These are phyloP conservation scores for Punctoribates punctum DNA, from an alignment of 2,888 invertebrate genomes.

Conservation along the genomic window DNA sequence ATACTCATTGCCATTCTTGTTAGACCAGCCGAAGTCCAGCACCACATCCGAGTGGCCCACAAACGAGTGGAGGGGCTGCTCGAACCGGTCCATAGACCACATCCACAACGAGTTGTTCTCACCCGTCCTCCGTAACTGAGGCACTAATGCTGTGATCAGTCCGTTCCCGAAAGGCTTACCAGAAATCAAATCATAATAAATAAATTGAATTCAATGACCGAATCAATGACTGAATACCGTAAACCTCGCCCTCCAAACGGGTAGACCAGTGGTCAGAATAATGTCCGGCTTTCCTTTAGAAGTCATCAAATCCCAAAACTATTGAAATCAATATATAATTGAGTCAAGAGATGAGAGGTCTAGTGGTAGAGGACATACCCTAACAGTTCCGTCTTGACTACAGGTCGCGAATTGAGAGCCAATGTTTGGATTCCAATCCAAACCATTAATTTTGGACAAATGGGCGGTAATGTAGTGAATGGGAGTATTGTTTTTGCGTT, in stretches of 20 bases:
- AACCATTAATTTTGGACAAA: slow-evolving; percentile 79
- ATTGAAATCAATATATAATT: background rate
- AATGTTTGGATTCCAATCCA: slow-evolving; percentile 74
- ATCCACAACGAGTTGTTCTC: slow-evolving; percentile 72
- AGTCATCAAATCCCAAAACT: slow-evolving; percentile 76
- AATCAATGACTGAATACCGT: slow-evolving; percentile 57
- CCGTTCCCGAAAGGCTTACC: slow-evolving; percentile 79
- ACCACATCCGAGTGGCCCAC: slow-evolving; percentile 93
- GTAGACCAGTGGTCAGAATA: slow-evolving; percentile 71
- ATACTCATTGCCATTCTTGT: slow-evolving; percentile 62
- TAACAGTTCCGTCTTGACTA: slow-evolving; percentile 91
- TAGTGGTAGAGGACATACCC: background rate
- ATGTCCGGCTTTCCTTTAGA: slow-evolving; percentile 79
- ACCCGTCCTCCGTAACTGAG: slow-evolving; percentile 74
- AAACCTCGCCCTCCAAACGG: slow-evolving; percentile 83
- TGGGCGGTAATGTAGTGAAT: slow-evolving; percentile 92
- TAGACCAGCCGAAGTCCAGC: slow-evolving; percentile 89
- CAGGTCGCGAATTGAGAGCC: slow-evolving; percentile 63
- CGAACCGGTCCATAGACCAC: slow-evolving; percentile 63
- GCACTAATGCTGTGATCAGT: slow-evolving; percentile 83
- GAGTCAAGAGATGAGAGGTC: background rate
- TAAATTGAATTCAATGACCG: background rate
- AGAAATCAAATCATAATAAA: background rate
- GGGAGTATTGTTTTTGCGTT: slow-evolving; percentile 59
- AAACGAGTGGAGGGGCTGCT: slow-evolving; percentile 76